Evolutionary conservation across 2,113 vertebrate genomes (phyloP), one percentile per base, ranked within the genome.

Genomic region (Ceyx margarethae): DNA sequence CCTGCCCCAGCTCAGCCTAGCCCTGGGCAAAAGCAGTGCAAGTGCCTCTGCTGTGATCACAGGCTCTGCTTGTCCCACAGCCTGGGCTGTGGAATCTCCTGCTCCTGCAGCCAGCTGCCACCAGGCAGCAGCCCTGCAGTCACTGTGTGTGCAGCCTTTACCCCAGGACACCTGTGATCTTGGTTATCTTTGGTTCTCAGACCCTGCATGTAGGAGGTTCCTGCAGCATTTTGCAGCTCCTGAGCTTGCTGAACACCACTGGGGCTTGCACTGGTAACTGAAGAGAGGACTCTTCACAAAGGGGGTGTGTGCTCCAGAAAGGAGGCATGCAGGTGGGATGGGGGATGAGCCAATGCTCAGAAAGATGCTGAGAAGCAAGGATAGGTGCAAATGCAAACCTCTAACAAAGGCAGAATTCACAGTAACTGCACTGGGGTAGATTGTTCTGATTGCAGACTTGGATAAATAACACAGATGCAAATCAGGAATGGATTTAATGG

Each of bases 201-300:
- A 29, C 17, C 25, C 37, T 85, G 37, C 75, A 22, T 15, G 11
- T 4, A 26, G 58, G 35, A 40, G 15, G 54, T 20, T 73, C 45
- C 66, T 61, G 58, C 35, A 79, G 61, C 37, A 10, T 29, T 61
- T 81, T 67, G 31, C 53, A 40, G 46, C 26, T 67, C 46, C 53
- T 9, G 42, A 40, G 28, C 60, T 31, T 66, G 31, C 48, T 67
- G 76, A 31, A 33, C 0, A 0, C 48, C 57, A 8, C 19, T 4
- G 51, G 74, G 54, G 11, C 15, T 20, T 5, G 54, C 14, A 15
- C 15, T 23, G 78, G 5, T 18, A 26, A 14, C 26, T 3, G 48
- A 12, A 64, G 54, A 1, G 1, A 31, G 23, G 21, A 7, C 5
- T 31, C 42, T 73, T 53, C 0, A 0, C 26, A 2, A 0, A 15